A percentile compares a stretch with the other conserved stretches of the same genome.
These are phyloP conservation scores for Caenorhabditis sp. DNA, from an alignment of 2,888 invertebrate genomes.

Conservation along the genomic window DNA sequence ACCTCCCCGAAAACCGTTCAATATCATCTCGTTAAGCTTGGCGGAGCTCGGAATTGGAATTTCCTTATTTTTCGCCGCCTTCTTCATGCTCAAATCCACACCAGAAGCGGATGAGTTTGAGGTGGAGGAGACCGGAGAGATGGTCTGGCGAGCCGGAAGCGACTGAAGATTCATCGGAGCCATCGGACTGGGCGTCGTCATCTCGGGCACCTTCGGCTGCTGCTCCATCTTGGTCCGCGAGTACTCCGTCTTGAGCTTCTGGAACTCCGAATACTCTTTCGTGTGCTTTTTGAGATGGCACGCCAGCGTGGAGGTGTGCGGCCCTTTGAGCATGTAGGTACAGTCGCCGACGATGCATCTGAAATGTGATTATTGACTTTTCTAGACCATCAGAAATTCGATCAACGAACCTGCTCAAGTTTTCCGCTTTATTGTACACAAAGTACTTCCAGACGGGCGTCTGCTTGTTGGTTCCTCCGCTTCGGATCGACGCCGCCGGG, in stretches of 20 bases:
- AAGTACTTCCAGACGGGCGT: conserved; percentile 79
- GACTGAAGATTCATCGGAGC: conserved; percentile 10
- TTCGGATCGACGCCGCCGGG: conserved; percentile 77
- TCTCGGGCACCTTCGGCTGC: conserved; percentile 41
- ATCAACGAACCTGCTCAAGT: conserved; percentile 70
- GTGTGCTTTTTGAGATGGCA: conserved; percentile 78
- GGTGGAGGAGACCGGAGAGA: conserved; percentile 18
- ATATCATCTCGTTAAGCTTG: conserved; percentile 27
- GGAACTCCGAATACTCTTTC: conserved; percentile 76
- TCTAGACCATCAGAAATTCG: no score
- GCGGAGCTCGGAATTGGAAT: no score
- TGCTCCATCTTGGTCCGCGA: conserved; percentile 55
- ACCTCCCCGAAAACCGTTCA: conserved; percentile 35
- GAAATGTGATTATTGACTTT: no score
- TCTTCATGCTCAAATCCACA: conserved; percentile 40
- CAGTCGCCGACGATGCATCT: conserved; percentile 78
- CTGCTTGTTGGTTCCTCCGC: conserved; percentile 78
- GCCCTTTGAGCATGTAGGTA: conserved; percentile 78
- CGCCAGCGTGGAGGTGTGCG: conserved; percentile 77
- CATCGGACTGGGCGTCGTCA: conserved; percentile 2
- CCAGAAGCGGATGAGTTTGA: conserved; percentile 18
- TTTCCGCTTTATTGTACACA: conserved; percentile 78
- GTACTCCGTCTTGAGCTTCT: conserved; percentile 73
- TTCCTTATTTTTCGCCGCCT: conserved; percentile 37
- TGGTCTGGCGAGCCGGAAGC: conserved; percentile 6